These are phyloP conservation scores for Limonius californicus DNA, from an alignment of 1,140 invertebrate species.

Conservation along the genomic window DNA sequence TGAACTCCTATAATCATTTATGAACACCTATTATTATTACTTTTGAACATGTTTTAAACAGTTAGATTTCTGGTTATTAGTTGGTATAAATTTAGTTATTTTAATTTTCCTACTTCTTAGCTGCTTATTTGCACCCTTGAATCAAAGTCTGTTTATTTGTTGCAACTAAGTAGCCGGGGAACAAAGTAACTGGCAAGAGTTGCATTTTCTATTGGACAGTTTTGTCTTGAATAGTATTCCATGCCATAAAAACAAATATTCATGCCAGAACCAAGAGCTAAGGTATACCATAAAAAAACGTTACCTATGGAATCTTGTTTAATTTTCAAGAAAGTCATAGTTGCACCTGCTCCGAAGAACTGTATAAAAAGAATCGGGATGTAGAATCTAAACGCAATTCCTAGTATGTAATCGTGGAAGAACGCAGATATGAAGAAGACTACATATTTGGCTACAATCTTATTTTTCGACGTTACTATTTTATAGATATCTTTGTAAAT, in stretches of 20 bases:
- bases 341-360: slow-evolving; percentile 60
- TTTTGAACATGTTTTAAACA: too few species aligned
- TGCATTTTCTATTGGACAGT: slow-evolving; percentile 55
- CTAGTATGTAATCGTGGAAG: slow-evolving; percentile 71
- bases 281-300: slow-evolving; percentile 73
- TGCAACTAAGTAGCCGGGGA: background rate
- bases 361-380: slow-evolving; percentile 78
- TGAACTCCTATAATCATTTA: too few species aligned
- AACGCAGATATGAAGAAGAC: slow-evolving; percentile 54
- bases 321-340: slow-evolving; percentile 38
- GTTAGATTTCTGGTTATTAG: too few species aligned
- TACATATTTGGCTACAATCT: slow-evolving; percentile 51
- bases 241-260: slow-evolving; percentile 75
- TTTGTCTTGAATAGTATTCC: slow-evolving; percentile 79
- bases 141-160: too few species aligned
- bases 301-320: slow-evolving; percentile 49
- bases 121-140: too few species aligned
- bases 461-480: slow-evolving; percentile 51
- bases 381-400: slow-evolving; percentile 77
- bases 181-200: background rate
- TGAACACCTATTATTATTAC: too few species aligned
- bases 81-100: too few species aligned
- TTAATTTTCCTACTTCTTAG: too few species aligned
- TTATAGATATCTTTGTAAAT: slow-evolving; percentile 83
- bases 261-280: slow-evolving; percentile 74